Conservation (phyloP, 2,888 invertebrate genomes). For the Nesidiocoris tenuis region DNA sequence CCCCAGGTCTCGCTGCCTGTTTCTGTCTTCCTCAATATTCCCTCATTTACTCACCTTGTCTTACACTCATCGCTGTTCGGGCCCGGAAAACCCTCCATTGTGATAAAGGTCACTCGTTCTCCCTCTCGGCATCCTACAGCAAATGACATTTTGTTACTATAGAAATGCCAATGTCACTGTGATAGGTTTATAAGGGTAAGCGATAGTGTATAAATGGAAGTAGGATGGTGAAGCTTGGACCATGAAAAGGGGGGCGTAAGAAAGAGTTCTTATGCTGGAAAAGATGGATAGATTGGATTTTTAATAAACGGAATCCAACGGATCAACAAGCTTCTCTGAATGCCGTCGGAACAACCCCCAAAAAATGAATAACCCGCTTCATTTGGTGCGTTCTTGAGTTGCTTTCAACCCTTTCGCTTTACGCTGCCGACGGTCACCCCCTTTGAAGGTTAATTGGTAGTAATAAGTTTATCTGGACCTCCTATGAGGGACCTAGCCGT, state of each 20-base stretch:
- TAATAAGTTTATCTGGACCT: background rate
- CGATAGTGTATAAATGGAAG: background rate
- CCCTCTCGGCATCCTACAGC: background rate
- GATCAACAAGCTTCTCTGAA: too few relatives aligned
- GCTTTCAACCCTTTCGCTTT: background rate
- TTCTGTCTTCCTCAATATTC: background rate
- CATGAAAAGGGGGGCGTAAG: too few relatives aligned
- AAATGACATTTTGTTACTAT: conserved; percentile 31
- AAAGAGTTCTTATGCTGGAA: too few relatives aligned
- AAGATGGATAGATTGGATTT: too few relatives aligned
- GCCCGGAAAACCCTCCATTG: conserved; percentile 3
- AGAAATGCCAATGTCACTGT: conserved; percentile 20
- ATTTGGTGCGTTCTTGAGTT: too few relatives aligned
- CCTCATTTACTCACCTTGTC: background rate
- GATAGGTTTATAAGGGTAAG: background rate
- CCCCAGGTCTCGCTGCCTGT: background rate
- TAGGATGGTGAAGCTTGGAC: background rate
- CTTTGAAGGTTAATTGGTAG: background rate
- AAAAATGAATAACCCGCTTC: too few relatives aligned
- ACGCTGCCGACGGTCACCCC: background rate
- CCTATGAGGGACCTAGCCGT: background rate
- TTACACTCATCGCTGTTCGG: background rate
- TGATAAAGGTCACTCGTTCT: conserved; percentile 9
- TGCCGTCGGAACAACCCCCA: too few relatives aligned
- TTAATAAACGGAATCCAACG: too few relatives aligned